Evolutionary conservation across 2,888 invertebrate species (phyloP), one percentile per base, ranked within the genome.

Genomic region (Agrotis puta): DNA sequence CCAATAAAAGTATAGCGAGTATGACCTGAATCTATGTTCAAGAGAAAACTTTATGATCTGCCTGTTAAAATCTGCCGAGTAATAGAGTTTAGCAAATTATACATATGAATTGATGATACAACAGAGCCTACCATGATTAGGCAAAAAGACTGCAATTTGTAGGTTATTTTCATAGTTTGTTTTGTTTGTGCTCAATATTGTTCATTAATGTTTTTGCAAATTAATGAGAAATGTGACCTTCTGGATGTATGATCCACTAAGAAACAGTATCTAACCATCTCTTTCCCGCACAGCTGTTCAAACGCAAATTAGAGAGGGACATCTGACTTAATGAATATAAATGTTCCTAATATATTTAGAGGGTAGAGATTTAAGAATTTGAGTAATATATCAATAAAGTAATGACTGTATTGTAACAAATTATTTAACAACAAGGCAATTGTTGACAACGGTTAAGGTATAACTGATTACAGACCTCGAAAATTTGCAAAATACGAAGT

Each of bases 11-110:
- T 56, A 53, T 50, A 64, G 20, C 0, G 14, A 18, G 51, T 53
- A 51, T 80, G 81, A 80, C 81, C 77, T 81, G 20, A 80, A 76
- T 80, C 11, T 27, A 33, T 24, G 54, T 48, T 47, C 5, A 13
- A 61, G 43, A 64, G 48, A 57, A 74, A 74, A 66, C 22, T 56
- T 53, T 51, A 74, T 20, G 18, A 50, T 51, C 59, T 33, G 27
- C 2, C 43, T 39, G 22, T 24, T 18, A 48, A 18, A 53, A 45
- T 62, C 16, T 43, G 16, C 33, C 22, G 14, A 71, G 14, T 27
- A 22, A 20, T 53, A 18, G 3, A 57, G 45, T 57, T 33, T n/a
- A 48, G 22, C 24, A 33, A 18, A 58, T 51, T 3, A 45, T 33
- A 33, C 9, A 16, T 22, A 20, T 16, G 22, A 20, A 45, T 43